Percentiles rank a stretch among this genome's conserved stretches.
phyloP scores from a whole-genome alignment of 2,888 invertebrate genomes.

The Rhamphomyia laevipes region DNA sequence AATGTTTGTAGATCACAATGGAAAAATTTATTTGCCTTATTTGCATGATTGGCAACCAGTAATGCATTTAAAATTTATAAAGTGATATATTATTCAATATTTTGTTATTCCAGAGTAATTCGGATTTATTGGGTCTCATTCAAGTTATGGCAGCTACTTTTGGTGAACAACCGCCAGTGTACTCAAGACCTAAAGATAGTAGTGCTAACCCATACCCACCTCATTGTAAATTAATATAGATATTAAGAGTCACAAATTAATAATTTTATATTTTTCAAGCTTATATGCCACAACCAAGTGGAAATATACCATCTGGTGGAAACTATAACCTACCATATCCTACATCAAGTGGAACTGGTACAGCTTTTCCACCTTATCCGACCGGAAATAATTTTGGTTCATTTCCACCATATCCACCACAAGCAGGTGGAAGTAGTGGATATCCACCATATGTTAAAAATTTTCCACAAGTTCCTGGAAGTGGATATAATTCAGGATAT shows the following conservation, averaged over 20 bases:
- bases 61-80: conserved; percentile 21
- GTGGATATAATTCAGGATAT: conserved; percentile 25
- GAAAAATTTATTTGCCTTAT: conserved; percentile 93
- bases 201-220: conserved; percentile 41
- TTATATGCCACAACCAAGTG: conserved; percentile 37
- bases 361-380: conserved; percentile 39
- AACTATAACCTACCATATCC: conserved; percentile 45
- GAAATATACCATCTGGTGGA: conserved; percentile 9
- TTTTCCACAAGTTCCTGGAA: conserved; percentile 29
- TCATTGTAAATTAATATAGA: conserved; percentile 21
- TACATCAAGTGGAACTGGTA: conserved; percentile 35
- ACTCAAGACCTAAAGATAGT: conserved; percentile 54
- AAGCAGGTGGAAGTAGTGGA: conserved; percentile 24
- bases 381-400: conserved; percentile 30
- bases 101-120: conserved; percentile 27
- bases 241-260: background rate
- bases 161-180: conserved; percentile 92
- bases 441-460: conserved; percentile 41
- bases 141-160: conserved; percentile 87
- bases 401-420: conserved; percentile 33
- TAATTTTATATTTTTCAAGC: conserved; percentile 21
- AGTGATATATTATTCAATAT: background rate
- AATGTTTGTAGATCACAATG: conserved; percentile 86
- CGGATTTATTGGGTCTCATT: conserved; percentile 78
- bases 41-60: conserved; percentile 85